These are phyloP conservation scores for Rhizomys pruinosus DNA, from an alignment of 2,113 vertebrate species.

Conservation along the genomic window DNA sequence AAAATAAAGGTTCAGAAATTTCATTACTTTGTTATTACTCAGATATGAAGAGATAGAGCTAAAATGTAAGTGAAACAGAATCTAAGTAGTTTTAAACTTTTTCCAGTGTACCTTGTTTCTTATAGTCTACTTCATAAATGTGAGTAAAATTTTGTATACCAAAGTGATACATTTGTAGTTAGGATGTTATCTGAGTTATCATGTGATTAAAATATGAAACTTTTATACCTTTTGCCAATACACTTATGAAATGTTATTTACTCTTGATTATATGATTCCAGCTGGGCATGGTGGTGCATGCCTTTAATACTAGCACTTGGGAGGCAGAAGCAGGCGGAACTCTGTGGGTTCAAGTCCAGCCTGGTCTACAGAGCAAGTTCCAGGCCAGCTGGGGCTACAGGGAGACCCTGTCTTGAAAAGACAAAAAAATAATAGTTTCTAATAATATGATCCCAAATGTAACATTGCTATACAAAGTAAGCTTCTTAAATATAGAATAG, in stretches of 20 bases:
- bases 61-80: no score
- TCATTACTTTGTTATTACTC: not conserved
- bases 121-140: not conserved
- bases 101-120: not conserved
- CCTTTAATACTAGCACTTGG: no score
- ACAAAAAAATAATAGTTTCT: no score
- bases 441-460: not conserved
- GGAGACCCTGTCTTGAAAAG: no score
- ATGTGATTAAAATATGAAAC: conserved; percentile 19
- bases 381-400: no score
- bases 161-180: not conserved
- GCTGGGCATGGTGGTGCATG: no score
- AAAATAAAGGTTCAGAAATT: not conserved
- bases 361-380: no score
- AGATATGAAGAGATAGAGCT: no score
- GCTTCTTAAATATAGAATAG: not conserved
- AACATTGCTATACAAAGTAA: not conserved
- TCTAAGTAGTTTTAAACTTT: not conserved
- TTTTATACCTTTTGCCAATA: not conserved
- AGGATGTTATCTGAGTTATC: not conserved
- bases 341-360: no score
- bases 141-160: not conserved
- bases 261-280: conserved; percentile 3
- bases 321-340: no score
- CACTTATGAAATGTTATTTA: not conserved